These are phyloP conservation scores for Phymastichus coffea DNA, from an alignment of 1,140 invertebrate species.

Conservation along the genomic window DNA sequence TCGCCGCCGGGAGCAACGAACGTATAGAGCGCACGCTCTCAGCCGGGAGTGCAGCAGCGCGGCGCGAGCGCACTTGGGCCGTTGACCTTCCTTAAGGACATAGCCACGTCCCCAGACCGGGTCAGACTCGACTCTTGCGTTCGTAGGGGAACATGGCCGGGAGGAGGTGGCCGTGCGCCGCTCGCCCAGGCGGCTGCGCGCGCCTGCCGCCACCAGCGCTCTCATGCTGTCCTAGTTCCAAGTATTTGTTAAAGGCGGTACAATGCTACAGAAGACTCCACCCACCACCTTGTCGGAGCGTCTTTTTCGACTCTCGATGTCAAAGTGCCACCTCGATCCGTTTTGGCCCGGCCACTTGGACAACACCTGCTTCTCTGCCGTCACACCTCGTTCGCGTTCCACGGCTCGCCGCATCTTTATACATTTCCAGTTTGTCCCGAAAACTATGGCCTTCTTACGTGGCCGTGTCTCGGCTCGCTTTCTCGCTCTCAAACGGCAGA, in stretches of 20 bases:
- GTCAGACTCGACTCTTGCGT: conserved; percentile 51
- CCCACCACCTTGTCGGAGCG: conserved; percentile 40
- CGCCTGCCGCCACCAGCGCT: not conserved
- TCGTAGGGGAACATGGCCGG: conserved; percentile 43
- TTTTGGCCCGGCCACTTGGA: too few relatives aligned
- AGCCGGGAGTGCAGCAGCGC: not conserved
- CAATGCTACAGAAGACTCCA: conserved; percentile 49
- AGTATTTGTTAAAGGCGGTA: conserved; percentile 55
- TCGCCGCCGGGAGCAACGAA: not conserved
- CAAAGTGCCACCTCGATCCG: too few relatives aligned
- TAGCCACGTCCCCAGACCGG: conserved; percentile 52
- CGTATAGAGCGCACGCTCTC: not conserved
- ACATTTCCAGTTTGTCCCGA: too few relatives aligned
- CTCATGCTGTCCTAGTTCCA: conserved; percentile 43
- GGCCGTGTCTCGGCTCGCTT: too few relatives aligned
- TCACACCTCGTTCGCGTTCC: too few relatives aligned
- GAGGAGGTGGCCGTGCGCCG: not conserved
- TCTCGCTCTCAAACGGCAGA: too few relatives aligned
- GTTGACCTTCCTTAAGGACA: conserved; percentile 51
- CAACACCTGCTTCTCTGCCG: too few relatives aligned
- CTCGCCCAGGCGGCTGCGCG: not conserved
- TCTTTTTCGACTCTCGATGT: conserved; percentile 13
- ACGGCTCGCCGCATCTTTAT: too few relatives aligned
- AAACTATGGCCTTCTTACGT: too few relatives aligned
- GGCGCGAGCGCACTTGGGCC: conserved; percentile 27